These are phyloP conservation scores for Eolophus roseicapilla DNA, from an alignment of 2,113 vertebrate species.

Conservation along the genomic window DNA sequence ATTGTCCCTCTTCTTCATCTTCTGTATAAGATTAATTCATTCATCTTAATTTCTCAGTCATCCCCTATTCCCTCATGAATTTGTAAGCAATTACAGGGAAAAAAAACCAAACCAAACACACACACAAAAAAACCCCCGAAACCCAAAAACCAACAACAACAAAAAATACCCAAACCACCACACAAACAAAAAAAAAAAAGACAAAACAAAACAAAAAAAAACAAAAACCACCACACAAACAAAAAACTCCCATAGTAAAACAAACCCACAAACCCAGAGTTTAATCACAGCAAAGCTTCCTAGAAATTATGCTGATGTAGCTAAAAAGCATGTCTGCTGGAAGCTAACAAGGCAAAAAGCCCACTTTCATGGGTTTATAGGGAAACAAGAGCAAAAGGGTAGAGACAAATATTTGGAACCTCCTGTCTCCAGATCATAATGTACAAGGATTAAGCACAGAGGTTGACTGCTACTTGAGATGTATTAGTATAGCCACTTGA, in stretches of 20 bases:
- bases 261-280: not conserved
- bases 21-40: not conserved
- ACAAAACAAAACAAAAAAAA: too few relatives aligned
- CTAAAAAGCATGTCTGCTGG: not conserved
- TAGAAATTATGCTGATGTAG: not conserved
- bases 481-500: not conserved
- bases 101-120: not conserved
- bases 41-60: not conserved
- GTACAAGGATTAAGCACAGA: not conserved
- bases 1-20: not conserved
- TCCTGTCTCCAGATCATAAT: not conserved
- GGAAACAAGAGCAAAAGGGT: not conserved
- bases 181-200: not conserved
- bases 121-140: not conserved
- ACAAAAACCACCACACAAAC: not conserved
- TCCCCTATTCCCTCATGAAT: not conserved
- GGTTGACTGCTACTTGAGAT: not conserved
- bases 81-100: not conserved
- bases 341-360: not conserved
- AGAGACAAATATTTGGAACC: not conserved
- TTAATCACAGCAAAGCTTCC: not conserved
- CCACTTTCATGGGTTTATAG: not conserved
- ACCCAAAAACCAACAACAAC: rapidly evolving
- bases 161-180: not conserved
- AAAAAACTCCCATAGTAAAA: not conserved